These are phyloP conservation scores for Centropyge bicolor DNA, from an alignment of 2,797 vertebrate genomes.

Conservation along the genomic window DNA sequence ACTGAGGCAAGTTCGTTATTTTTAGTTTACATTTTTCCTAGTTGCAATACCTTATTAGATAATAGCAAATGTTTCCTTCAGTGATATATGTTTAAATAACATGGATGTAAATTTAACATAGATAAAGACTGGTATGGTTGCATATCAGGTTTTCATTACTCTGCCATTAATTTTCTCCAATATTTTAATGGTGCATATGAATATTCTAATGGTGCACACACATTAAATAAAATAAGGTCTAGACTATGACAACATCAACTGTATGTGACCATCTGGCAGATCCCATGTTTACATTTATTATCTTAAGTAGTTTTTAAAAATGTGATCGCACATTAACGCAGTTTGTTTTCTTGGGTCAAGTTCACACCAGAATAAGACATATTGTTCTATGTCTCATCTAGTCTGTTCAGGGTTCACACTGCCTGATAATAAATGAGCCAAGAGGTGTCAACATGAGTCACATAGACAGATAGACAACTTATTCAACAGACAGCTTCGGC, in stretches of 20 bases:
- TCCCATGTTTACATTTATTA: neutral
- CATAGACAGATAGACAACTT: conserved; percentile 19
- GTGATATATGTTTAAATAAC: neutral
- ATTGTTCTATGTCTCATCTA: conserved; percentile 23
- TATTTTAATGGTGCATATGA: neutral
- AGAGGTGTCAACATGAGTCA: conserved; percentile 36
- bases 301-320: neutral
- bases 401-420: conserved; percentile 35
- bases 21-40: neutral
- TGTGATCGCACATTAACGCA: neutral
- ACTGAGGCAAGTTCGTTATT: neutral
- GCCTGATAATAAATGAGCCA: conserved; percentile 19
- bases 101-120: neutral
- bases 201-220: too few relatives aligned
- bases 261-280: neutral
- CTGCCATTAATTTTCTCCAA: neutral
- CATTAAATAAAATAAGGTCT: neutral
- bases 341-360: conserved; percentile 10
- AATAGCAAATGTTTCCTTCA: neutral
- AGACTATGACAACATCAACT: conserved; percentile 6
- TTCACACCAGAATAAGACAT: conserved; percentile 27
- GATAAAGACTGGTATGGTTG: neutral
- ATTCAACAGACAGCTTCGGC: conserved; percentile 26
- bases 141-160: neutral
- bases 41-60: neutral